These are phyloP conservation scores for Brachystomella parvula DNA, from an alignment of 1,140 invertebrate species.

Conservation along the genomic window DNA sequence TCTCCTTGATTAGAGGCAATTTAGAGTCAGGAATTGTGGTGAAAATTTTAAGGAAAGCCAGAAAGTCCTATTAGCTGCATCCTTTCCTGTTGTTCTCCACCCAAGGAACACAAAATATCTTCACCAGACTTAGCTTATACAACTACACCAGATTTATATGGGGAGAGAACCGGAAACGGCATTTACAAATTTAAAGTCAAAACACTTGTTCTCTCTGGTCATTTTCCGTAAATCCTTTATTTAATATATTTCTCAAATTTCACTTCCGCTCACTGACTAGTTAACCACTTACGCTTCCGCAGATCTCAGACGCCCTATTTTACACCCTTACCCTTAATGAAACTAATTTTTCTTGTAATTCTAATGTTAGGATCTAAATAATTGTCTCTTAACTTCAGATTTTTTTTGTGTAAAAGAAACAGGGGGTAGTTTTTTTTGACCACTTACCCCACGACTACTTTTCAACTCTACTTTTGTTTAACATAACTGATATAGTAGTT, in stretches of 20 bases:
- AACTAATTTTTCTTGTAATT: too few relatives aligned
- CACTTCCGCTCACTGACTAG: too few relatives aligned
- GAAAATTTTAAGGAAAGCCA: not conserved
- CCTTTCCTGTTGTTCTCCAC: not conserved
- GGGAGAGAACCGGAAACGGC: not conserved
- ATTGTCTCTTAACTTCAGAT: too few relatives aligned
- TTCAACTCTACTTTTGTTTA: not conserved
- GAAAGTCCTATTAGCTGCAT: not conserved
- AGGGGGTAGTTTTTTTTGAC: too few relatives aligned
- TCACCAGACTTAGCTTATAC: not conserved
- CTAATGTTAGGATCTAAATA: too few relatives aligned
- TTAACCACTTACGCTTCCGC: too few relatives aligned
- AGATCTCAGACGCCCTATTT: too few relatives aligned
- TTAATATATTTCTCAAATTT: too few relatives aligned
- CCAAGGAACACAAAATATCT: not conserved
- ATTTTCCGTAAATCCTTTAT: too few relatives aligned
- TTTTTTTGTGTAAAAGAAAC: too few relatives aligned
- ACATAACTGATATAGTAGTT: not conserved
- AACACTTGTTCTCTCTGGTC: too few relatives aligned
- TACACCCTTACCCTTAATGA: too few relatives aligned
- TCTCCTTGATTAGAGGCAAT: slow-evolving; percentile 38
- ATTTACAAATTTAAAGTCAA: not conserved
- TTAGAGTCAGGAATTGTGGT: slow-evolving; percentile 36
- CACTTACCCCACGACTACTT: not conserved
- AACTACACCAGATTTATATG: not conserved